These are phyloP conservation scores for Fundulus diaphanus DNA, from an alignment of 2,797 vertebrate species.

Conservation along the genomic window DNA sequence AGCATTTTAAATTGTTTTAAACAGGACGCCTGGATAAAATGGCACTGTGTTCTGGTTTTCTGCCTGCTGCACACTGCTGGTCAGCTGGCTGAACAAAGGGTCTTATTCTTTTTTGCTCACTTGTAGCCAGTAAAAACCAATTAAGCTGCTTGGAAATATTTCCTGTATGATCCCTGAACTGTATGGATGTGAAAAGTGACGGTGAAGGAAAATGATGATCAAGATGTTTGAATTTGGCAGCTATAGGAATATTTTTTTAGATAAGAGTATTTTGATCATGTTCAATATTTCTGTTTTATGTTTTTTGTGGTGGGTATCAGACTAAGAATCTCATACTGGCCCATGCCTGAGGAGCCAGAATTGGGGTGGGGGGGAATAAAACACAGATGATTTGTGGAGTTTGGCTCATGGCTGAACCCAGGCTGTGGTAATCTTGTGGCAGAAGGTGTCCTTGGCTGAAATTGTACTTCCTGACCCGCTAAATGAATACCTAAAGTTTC, in stretches of 20 bases:
- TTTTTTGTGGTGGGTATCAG: neutral
- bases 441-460: neutral
- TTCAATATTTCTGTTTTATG: neutral
- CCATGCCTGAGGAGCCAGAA: neutral
- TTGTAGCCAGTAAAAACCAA: neutral
- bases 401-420: no score
- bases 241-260: neutral
- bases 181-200: neutral
- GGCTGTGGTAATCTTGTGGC: neutral
- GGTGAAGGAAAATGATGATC: neutral
- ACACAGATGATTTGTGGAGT: neutral
- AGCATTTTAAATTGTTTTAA: neutral
- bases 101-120: neutral
- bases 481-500: neutral
- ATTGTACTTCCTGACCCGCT: neutral
- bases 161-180: neutral
- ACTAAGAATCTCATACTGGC: neutral
- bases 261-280: neutral
- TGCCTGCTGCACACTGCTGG: neutral
- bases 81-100: slow-evolving; percentile 1
- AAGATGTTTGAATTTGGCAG: neutral
- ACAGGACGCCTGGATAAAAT: neutral
- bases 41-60: neutral
- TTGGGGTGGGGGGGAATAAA: no score
- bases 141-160: neutral